Evolutionary conservation across 92 coral and sea anemone species (phyloP).

Genomic region (Epizoanthus illoricatus): DNA sequence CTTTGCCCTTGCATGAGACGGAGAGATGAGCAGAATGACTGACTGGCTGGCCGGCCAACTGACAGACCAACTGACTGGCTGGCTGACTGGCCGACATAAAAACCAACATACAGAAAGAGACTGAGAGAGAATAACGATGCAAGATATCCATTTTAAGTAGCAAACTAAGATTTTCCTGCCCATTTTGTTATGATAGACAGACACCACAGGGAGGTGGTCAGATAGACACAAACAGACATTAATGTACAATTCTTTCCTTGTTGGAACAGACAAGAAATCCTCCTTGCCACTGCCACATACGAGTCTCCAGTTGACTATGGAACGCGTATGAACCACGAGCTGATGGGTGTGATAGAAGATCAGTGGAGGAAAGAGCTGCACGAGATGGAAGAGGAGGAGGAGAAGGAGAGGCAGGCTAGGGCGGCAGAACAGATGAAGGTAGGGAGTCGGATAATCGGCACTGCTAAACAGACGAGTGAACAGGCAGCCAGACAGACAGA

Average conservation of each 20-base stretch:
- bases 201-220: too few species aligned
- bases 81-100: not conserved
- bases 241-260: not conserved
- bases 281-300: constrained; percentile 77
- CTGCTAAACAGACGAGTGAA: not conserved
- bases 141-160: too few species aligned
- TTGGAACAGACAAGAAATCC: constrained; percentile 80
- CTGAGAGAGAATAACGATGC: too few species aligned
- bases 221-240: too few species aligned
- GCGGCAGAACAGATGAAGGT: constrained; percentile 54
- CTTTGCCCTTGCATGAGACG: too few species aligned
- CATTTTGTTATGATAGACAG: too few species aligned
- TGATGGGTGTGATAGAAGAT: constrained; percentile 80
- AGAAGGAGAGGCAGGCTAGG: constrained; percentile 54
- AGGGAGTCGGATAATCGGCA: not conserved
- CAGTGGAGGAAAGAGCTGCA: constrained; percentile 97
- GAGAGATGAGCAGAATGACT: not conserved
- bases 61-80: too few species aligned
- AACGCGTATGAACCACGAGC: constrained; percentile 78
- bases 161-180: too few species aligned
- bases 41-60: not conserved
- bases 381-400: constrained; percentile 73
- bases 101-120: too few species aligned
- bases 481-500: not conserved
- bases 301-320: constrained; percentile 80